Conservation (phyloP, 2,113 vertebrate species). For the Elephantulus edwardii region DNA sequence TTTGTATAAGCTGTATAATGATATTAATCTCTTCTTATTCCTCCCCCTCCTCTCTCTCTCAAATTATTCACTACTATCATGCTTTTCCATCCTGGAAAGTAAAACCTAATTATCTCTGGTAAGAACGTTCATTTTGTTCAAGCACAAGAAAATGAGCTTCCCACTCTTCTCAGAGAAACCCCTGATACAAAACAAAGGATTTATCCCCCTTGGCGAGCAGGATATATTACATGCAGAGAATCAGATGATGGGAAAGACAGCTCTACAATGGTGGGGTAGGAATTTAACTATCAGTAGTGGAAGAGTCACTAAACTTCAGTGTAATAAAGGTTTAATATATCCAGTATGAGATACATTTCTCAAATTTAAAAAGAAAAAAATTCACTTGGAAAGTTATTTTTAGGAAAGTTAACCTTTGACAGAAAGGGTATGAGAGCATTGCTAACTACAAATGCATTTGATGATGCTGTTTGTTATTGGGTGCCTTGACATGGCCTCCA, state of each 20-base stretch:
- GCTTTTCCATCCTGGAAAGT: constrained; percentile 61
- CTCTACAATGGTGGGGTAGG: not conserved
- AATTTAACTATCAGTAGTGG: constrained; percentile 14
- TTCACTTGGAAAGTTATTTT: not conserved
- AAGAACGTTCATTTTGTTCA: constrained; percentile 59
- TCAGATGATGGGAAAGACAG: not conserved
- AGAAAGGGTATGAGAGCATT: not conserved
- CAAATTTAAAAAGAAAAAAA: not conserved
- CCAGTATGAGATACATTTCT: not conserved
- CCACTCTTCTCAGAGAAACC: constrained; percentile 59
- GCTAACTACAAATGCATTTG: not conserved
- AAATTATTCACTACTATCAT: constrained; percentile 73
- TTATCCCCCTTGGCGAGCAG: not conserved
- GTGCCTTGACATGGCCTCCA: too few species aligned
- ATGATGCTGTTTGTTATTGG: too few species aligned
- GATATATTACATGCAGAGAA: not conserved
- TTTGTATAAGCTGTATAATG: constrained; percentile 71
- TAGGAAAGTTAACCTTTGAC: not conserved
- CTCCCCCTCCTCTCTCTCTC: constrained; percentile 54
- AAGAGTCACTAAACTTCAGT: constrained; percentile 10
- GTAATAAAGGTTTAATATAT: not conserved
- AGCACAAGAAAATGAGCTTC: constrained; percentile 71
- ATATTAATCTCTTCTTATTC: constrained; percentile 76
- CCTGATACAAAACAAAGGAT: constrained; percentile 62
- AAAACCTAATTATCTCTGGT: constrained; percentile 76